Evolutionary conservation across 2,888 invertebrate genomes (phyloP), one percentile per base, ranked within the genome.

Genomic region (Temnothorax unifasciatus): DNA sequence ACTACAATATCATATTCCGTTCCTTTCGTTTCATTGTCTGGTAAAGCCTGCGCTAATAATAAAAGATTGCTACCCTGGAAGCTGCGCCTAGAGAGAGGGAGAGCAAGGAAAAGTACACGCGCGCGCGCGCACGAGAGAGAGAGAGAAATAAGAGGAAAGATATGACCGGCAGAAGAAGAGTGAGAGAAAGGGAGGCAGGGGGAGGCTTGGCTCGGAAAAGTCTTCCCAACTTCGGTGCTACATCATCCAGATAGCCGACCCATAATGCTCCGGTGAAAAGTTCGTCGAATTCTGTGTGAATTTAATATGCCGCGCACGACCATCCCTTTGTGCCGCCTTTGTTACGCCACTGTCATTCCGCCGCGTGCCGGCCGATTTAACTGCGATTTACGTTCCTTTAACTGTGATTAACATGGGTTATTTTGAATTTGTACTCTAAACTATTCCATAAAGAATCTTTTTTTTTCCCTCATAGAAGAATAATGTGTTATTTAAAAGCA

Each of bases 11-110:
- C 94, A 94, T 95, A 94, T 95, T 95, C 95, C 95, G 91, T 94
- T 94, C 94, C 94, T 94, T 94, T 94, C 94, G 94, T 95, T 95
- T 95, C 95, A 95, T 95, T 95, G 95, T 95, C 94, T 95, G 95
- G 92, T 91, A 95, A 95, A 95, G 94, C 95, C 95, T 93, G 94
- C 94, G 94, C 95, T 95, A 95, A 95, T 95, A 95, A 95, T 95
- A 95, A 95, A 95, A 95, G 94, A 95, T 95, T 94, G 95, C 95
- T 94, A 93, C 92, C 92, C 93, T 93, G 94, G 93, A 93, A 94
- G 94, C 94, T 92, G 92, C 90, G 93, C 90, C 90, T 88, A 86
- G 83, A 86, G 88, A 86, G 87, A 63, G 71, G 82, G 73, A 76
- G 83, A 85, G 73, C 68, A 61, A 84, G 82, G 75, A 75, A 38